Base-by-base conservation (phyloP, 2,888 invertebrate species). In the Hydrotaea diabolus region DNA sequence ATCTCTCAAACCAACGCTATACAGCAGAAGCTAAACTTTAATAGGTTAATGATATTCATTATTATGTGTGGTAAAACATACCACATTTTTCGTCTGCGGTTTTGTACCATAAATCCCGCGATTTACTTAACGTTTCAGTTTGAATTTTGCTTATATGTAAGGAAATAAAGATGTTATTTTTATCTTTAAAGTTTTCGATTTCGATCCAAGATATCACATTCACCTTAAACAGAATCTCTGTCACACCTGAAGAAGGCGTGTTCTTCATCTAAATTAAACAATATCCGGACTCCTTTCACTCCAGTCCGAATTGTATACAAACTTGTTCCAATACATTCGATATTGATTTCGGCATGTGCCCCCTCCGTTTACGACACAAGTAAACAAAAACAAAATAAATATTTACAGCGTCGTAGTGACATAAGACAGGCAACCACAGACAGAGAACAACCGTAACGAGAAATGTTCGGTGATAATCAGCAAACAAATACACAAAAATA, bases 301-400 rank as follows among this genome's bases (percentile, higher is more conserved):
- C 31, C 62, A 15, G n/a, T 62, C 26, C 23, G n/a, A n/a, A 36
- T 62, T 62, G 8, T n/a, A 31, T n/a, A 36, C 23, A 23, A n/a
- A 62, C 59, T 62, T 62, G 31, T 62, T 31, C 31, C 62, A 31
- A 31, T n/a, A n/a, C 15, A 15, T 4, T 8, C 31, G 39, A 59
- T 21, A 57, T 64, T 31, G 17, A 43, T 13, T 15, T 23, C 43
- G 69, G 46, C 69, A 46, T 69, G 69, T 46, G 69, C 69, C 69
- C 43, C 5, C 66, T 19, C 17, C 36, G 9, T 39, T 36, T 21
- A 9, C 31, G 66, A 26, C 13, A 59, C 19, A 43, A 66, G 31
- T n/a, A 69, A 69, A 69, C 69, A 69, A 46, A 39, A 66, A 39
- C 43, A 66, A 39, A 69, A 66, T 39, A 69, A 69, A 69, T 69